Evolutionary conservation across 2,888 invertebrate genomes (phyloP).

Genomic region (Cerceris ruficornis): DNA sequence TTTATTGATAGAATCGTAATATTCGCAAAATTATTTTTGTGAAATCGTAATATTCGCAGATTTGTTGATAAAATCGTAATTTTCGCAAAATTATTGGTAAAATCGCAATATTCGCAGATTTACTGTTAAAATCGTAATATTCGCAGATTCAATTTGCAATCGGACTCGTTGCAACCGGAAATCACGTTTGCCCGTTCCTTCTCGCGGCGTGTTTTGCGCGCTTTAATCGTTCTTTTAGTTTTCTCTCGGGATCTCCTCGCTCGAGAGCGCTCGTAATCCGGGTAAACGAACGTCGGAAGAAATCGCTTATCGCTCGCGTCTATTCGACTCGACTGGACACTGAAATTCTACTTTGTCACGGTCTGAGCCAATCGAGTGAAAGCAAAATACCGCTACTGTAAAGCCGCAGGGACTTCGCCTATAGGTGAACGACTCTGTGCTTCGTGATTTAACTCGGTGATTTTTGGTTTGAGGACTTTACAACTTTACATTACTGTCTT

Average conservation of each 20-base stretch:
- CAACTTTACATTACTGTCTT: too few relatives aligned
- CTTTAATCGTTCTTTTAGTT: too few relatives aligned
- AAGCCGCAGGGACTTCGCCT: constrained; percentile 49
- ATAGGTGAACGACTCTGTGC: constrained; percentile 11
- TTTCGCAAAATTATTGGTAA: too few relatives aligned
- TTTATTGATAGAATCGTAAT: too few relatives aligned
- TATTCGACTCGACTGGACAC: constrained; percentile 24
- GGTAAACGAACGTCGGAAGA: constrained; percentile 5
- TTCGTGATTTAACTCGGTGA: neutral
- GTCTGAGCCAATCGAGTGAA: constrained; percentile 47
- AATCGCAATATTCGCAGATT: too few relatives aligned
- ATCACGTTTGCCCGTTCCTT: neutral
- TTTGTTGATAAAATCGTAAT: too few relatives aligned
- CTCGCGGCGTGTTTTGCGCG: too few relatives aligned
- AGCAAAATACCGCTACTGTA: constrained; percentile 50
- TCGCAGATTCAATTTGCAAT: too few relatives aligned
- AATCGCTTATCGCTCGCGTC: constrained; percentile 44
- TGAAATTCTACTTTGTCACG: constrained; percentile 38
- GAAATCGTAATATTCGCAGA: too few relatives aligned
- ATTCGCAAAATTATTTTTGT: too few relatives aligned
- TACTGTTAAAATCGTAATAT: too few relatives aligned
- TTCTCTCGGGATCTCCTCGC: neutral
- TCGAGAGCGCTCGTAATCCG: neutral
- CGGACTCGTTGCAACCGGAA: neutral
- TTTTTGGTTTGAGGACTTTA: neutral